These are phyloP conservation scores for Siniperca obscura DNA, from an alignment of 2,797 vertebrate genomes.

Conservation along the genomic window DNA sequence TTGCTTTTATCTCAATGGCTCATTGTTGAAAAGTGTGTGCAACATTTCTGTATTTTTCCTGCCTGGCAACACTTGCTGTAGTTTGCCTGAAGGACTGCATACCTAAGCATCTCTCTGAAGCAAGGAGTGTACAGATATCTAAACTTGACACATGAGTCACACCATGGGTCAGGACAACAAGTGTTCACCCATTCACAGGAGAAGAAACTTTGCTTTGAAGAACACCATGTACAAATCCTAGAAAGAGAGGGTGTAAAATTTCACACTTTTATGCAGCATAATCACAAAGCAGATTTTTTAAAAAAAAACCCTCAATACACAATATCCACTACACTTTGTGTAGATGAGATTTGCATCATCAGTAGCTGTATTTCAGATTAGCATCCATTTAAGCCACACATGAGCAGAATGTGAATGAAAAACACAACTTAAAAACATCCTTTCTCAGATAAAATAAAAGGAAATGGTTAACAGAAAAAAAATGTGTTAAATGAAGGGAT, in stretches of 20 bases:
- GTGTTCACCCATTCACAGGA: not conserved
- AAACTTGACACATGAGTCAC: not conserved
- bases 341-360: not conserved
- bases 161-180: not conserved
- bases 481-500: not conserved
- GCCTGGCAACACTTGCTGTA: not conserved
- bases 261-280: not conserved
- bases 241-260: not conserved
- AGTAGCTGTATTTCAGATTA: not conserved
- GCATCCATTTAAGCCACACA: too few species aligned
- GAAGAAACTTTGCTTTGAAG: not conserved
- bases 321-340: not conserved
- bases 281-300: constrained; percentile 4
- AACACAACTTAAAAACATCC: not conserved
- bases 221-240: too few species aligned
- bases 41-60: not conserved
- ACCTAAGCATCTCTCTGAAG: not conserved
- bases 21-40: not conserved
- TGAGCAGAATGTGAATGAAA: not conserved
- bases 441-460: not conserved
- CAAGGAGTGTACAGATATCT: not conserved
- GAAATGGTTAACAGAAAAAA: not conserved
- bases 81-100: not conserved
- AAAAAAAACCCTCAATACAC: not conserved
- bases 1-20: not conserved